A percentile compares a stretch with the other conserved stretches of the same genome.
Conservation (phyloP, 2,113 vertebrate species). For the Spermophilus dauricus region DNA sequence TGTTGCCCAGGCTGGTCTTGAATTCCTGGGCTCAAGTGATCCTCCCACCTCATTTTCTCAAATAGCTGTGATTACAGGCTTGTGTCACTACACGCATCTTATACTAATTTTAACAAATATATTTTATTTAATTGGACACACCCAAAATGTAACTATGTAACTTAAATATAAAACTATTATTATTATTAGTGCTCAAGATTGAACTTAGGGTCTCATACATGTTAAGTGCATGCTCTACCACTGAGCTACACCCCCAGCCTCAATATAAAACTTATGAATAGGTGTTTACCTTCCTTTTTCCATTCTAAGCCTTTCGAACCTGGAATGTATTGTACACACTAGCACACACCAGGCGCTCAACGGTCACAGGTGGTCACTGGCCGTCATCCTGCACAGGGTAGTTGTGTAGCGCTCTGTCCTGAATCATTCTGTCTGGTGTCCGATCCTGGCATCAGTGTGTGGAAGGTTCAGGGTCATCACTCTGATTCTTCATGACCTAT, state of each 20-base stretch:
- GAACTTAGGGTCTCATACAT: not conserved
- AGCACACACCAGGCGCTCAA: not conserved
- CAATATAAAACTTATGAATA: not conserved
- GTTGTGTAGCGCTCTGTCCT: not conserved
- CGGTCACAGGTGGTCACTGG: not conserved
- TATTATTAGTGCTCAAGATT: not conserved
- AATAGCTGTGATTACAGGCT: not conserved
- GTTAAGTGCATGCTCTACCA: not conserved
- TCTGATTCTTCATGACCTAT: not conserved
- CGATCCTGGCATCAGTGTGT: not conserved
- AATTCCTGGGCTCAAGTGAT: not conserved
- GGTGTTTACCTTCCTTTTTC: not conserved
- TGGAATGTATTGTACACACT: not conserved
- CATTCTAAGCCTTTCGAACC: not conserved
- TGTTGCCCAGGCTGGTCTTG: no score
- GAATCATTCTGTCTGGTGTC: not conserved
- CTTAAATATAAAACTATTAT: not conserved
- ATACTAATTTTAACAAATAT: not conserved
- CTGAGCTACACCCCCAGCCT: not conserved
- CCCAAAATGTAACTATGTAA: conserved; percentile 12
- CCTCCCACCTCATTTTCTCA: not conserved
- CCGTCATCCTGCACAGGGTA: not conserved
- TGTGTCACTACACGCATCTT: not conserved
- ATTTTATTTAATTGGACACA: not conserved
- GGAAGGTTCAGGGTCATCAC: not conserved